phyloP scores from a whole-genome alignment of 2,113 vertebrate genomes.

The Otocyon megalotis region DNA sequence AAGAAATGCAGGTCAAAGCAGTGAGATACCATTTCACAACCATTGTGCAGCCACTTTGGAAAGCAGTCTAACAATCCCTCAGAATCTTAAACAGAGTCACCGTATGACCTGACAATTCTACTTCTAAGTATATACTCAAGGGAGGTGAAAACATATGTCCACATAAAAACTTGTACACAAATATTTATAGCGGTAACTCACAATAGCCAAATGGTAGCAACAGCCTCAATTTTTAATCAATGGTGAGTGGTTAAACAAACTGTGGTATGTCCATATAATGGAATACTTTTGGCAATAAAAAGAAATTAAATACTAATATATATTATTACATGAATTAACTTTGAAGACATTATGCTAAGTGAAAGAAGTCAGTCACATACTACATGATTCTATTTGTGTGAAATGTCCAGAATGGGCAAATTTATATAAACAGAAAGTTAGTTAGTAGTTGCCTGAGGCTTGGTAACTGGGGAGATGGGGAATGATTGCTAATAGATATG shows the following conservation, averaged over 20 bases:
- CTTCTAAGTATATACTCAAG: background rate
- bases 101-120: background rate
- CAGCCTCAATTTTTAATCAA: background rate
- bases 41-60: background rate
- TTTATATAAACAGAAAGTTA: background rate
- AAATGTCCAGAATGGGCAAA: background rate
- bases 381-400: background rate
- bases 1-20: background rate
- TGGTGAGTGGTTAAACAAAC: background rate
- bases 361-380: background rate
- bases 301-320: background rate
- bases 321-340: background rate
- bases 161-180: background rate
- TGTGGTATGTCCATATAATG: background rate
- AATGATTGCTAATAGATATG: background rate
- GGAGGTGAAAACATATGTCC: background rate
- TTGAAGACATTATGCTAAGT: background rate
- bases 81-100: background rate
- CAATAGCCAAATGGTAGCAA: background rate
- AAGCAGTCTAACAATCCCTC: background rate
- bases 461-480: background rate
- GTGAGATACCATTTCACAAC: background rate
- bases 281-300: background rate
- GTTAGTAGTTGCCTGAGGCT: background rate
- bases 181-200: background rate